phyloP scores from a whole-genome alignment of 37 sponge, comb jelly and placozoan genomes.

The Geodia barretti region DNA sequence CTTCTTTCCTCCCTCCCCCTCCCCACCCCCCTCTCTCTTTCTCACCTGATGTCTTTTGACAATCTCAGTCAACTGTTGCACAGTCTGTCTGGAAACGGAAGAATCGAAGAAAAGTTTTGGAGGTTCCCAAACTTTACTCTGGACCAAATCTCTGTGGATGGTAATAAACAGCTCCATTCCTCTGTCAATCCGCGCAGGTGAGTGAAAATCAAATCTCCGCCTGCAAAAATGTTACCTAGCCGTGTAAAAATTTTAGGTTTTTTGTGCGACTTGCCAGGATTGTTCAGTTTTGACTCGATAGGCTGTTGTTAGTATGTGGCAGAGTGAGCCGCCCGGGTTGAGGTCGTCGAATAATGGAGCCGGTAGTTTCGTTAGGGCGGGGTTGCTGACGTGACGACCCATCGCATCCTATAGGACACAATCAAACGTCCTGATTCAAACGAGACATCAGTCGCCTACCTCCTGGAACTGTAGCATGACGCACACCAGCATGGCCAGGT shows the following conservation, averaged over 20 bases:
- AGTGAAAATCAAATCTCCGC: constrained; percentile 86
- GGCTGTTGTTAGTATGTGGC: constrained; percentile 85
- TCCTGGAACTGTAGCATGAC: constrained; percentile 92
- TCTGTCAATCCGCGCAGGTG: constrained; percentile 80
- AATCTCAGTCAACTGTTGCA: constrained; percentile 47
- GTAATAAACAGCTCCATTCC: constrained; percentile 82
- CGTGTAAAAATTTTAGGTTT: too few species aligned
- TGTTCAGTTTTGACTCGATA: constrained; percentile 86
- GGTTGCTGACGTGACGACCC: constrained; percentile 76
- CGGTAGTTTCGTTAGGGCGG: constrained; percentile 88
- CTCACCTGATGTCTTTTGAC: constrained; percentile 73
- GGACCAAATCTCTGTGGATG: constrained; percentile 57
- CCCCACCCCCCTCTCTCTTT: not conserved
- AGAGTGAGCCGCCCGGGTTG: constrained; percentile 80
- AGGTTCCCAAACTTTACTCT: constrained; percentile 63
- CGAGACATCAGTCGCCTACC: too few species aligned
- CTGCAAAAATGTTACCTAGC: constrained; percentile 19
- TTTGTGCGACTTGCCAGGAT: constrained; percentile 75
- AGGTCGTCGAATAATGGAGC: constrained; percentile 77
- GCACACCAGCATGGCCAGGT: constrained; percentile 76
- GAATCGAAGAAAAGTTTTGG: constrained; percentile 62
- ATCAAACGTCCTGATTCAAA: too few species aligned
- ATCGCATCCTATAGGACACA: constrained; percentile 76
- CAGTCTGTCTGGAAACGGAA: constrained; percentile 13
- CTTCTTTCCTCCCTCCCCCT: not conserved